Base-by-base conservation (phyloP, 2,888 invertebrate genomes). In the Sceliomorpha sp. region DNA sequence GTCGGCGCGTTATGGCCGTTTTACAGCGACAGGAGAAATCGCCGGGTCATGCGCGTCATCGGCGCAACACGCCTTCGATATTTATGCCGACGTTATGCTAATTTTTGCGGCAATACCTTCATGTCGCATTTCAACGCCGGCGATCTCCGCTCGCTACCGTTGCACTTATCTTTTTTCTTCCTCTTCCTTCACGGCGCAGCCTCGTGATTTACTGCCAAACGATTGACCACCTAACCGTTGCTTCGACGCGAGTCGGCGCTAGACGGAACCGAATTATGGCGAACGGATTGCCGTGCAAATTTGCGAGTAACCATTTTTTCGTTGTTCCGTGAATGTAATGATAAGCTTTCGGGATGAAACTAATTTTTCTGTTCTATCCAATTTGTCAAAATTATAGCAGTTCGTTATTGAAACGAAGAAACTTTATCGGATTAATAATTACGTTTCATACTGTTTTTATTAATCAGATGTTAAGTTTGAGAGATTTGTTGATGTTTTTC, bases 41-140 rank as follows among this genome's bases (percentile, higher is more conserved):
- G 72, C 66, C 58, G 71, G 69, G 70, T 68, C 70, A 73, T 59
- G 68, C 66, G 70, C 70, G 64, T 73, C 74, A 70, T 69, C 70
- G 39, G 60, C 50, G 70, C 62, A 74, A 63, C 73, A 72, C 73
- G 66, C 75, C 70, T 68, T 73, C 79, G 76, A 80, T 81, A 80
- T 83, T 82, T 82, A 80, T 75, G 80, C 73, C 80, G 83, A 79
- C 80, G 78, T 79, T 76, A 78, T 78, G 79, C 77, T 79, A 79
- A 79, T 78, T 79, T 73, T 59, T 59, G 60, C 73, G 74, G 76
- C 75, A 80, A 81, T 77, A 79, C 75, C 72, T 76, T 73, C 75
- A 72, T 76, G 77, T 76, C 78, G 78, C 76, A 75, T 79, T 79
- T 77, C 81, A 80, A 77, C 81, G 76, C 75, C 76, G 72, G 68